Base-by-base conservation (phyloP, 2,113 vertebrate genomes). In the Lethenteron reissneri region DNA sequence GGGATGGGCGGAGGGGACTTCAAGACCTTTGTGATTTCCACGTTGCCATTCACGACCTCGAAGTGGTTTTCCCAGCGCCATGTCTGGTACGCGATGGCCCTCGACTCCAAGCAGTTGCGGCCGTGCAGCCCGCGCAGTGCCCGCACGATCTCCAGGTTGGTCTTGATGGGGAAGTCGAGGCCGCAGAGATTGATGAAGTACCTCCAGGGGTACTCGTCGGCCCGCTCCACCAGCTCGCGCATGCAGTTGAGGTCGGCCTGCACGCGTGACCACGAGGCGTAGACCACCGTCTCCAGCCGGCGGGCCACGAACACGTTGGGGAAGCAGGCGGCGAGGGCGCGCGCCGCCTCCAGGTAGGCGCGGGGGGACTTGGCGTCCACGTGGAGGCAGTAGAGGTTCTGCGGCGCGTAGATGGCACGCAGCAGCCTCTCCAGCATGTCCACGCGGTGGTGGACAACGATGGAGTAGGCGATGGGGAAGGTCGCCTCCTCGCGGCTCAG, bases 191-290 rank as follows among this genome's bases (percentile, higher is more conserved):
- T 94, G 71, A 94, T 84, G 74, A 95, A 79, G 74, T 94, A 94
- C 71, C 85, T 89, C 90, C 89, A 94, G 57, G 71, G 75, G 12
- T 77, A 71, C 41, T 41, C 41, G 6, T 5, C 41, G 72, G 72
- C 84, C 73, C 60, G 74, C 8, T 75, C 74, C 58, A 84, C 79
- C 8, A 95, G 87, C 72, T 95, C 88, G 73, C 79, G 83, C 87
- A 92, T 92, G 76, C 90, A 95, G 78, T 95, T 92, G 74, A 95
- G 79, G 64, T 94, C 89, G 4, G 90, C 89, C 78, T 92, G 87
- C 3, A 95, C 87, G 0, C 89, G 81, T 58, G 82, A 80, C 88
- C 89, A 95, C 0, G 81, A 83, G 4, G 85, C 82, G 19, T 95
- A 95, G 4, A 89, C 81, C n/a, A 94, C 85, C 1, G 7, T 78